Conservation (phyloP, 1,140 invertebrate species). For the Eurosta solidaginis region DNA sequence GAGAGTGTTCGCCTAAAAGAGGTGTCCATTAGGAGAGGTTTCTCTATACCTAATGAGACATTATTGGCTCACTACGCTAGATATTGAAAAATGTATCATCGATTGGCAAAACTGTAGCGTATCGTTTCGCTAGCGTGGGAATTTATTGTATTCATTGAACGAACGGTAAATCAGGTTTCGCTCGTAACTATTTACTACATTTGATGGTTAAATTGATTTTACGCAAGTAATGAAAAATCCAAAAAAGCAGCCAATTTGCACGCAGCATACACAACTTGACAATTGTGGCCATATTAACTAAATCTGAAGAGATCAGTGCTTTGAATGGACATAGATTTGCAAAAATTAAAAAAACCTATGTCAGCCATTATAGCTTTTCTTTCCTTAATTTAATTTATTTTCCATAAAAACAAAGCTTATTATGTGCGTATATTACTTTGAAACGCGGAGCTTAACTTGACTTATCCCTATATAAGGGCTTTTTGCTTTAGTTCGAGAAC, state of each 20-base stretch:
- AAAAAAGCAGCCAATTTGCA: background rate
- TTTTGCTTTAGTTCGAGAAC: no score
- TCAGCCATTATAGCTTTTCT: no score
- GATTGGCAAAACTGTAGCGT: background rate
- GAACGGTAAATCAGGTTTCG: constrained; percentile 15
- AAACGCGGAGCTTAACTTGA: no score
- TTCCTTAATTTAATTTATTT: no score
- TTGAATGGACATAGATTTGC: background rate
- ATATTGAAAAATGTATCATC: background rate
- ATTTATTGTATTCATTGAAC: background rate
- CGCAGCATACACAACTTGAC: background rate
- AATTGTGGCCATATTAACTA: background rate
- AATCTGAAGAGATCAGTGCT: background rate
- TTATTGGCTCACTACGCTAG: background rate
- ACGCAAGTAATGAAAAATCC: constrained; percentile 4
- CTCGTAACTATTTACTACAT: background rate
- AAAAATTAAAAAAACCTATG: no score
- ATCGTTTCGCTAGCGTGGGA: constrained; percentile 18
- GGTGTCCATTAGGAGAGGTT: no score
- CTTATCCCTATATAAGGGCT: no score
- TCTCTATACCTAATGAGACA: no score
- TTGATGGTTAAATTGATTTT: constrained; percentile 26
- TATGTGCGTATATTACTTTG: no score
- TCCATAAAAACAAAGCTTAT: no score
- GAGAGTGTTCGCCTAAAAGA: no score